Evolutionary conservation across 2,888 invertebrate species (phyloP), one percentile per base, ranked within the genome.

Genomic region (Therioaphis trifolii): DNA sequence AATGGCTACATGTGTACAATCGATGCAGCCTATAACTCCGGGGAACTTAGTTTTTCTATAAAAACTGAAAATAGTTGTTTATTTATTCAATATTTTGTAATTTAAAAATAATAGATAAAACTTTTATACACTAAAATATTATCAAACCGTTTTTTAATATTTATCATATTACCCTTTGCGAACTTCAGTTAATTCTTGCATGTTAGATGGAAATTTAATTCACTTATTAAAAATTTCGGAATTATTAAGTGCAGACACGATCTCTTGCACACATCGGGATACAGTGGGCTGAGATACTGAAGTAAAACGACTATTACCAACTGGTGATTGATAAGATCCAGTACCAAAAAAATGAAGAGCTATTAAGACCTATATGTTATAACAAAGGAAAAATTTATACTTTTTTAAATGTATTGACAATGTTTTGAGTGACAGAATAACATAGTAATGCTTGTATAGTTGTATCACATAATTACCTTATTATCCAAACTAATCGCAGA

Each of bases 21-120:
- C 72, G 11, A 72, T 55, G 24, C 52, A 72, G 0, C 72, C 72
- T 11, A 72, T 72, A 29, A 72, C 35, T 0, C 52, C 72, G 0
- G 72, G 72, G 21, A 72, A 72, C 21, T 35, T 35, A 29, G 55
- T 72, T 29, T 29, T 14, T 29, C 52, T 52, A 5, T 72, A 72
- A 52, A 72, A 58, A 9, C 75, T 58, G 12, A 43, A 46, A 46
- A 46, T 46, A 46, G 12, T 46, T 12, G 46, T 46, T 46, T 46
- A 12, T 46, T 7, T 46, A 46, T 46, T 46, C 2, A 2, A 46
- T 46, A 46, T 46, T 46, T 9, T 4, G 46, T 78, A 49, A 1
- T 24, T 46, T 58, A 43, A 43, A 43, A 43, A 43, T 43, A 43
- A 43, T 43, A 43, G 43, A 43, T 9, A 43, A 43, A 43, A 43